Evolutionary conservation across 2,113 vertebrate species (phyloP).

Genomic region (Eudyptes chrysolophus): DNA sequence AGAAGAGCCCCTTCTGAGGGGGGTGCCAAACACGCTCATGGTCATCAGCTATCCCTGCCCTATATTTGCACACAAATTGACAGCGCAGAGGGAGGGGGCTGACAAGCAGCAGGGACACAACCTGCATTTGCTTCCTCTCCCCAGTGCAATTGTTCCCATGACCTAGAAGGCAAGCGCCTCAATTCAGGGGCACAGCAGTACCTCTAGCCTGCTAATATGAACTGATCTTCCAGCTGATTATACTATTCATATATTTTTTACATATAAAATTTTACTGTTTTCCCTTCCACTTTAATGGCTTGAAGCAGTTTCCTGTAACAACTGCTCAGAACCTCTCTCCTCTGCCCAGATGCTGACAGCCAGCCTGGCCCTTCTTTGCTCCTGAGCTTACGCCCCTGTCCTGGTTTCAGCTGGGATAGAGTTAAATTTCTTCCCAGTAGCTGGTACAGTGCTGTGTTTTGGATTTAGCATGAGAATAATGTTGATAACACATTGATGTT

Average conservation of each 20-base stretch:
- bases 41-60: neutral
- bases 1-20: neutral
- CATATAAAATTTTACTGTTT: neutral
- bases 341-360: neutral
- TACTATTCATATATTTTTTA: neutral
- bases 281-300: neutral
- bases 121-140: neutral
- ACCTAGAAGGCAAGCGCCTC: neutral
- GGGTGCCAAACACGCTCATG: accelerated
- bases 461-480: no score
- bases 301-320: neutral
- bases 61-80: neutral
- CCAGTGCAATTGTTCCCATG: neutral
- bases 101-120: neutral
- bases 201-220: neutral
- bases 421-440: no score
- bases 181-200: neutral
- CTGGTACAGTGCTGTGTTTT: no score
- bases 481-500: no score
- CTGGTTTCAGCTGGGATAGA: no score
- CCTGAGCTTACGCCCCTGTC: no score
- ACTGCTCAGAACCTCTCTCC: neutral
- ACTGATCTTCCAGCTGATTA: neutral
- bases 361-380: neutral
- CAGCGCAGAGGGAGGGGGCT: neutral